Percentiles rank a stretch among this genome's conserved stretches.
Conservation (phyloP, 2,888 invertebrate species). For the Orthosia incerta region DNA sequence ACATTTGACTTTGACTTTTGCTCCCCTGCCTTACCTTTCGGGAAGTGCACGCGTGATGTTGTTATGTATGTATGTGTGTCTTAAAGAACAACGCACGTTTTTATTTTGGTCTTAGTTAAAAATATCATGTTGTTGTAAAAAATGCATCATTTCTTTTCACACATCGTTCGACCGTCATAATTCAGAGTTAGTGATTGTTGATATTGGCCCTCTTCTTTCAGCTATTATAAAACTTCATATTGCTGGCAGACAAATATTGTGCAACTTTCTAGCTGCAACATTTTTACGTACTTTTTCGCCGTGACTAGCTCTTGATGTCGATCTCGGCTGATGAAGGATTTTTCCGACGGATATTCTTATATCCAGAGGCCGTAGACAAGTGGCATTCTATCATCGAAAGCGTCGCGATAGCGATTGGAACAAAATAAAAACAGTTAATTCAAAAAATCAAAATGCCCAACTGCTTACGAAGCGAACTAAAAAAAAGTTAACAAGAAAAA, state of each 20-base stretch:
- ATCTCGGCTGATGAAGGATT: no score
- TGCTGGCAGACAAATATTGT: neutral
- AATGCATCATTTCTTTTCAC: slow-evolving; percentile 10
- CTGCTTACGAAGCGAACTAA: no score
- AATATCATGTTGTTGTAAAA: slow-evolving; percentile 21
- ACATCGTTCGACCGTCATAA: neutral
- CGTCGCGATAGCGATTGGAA: no score
- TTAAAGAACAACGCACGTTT: slow-evolving; percentile 1
- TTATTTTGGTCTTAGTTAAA: slow-evolving; percentile 18
- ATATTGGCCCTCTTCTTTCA: neutral
- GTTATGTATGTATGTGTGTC: neutral
- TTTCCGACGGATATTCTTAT: neutral
- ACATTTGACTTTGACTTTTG: no score
- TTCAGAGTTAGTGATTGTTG: neutral
- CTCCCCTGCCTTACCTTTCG: no score
- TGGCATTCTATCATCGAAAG: no score
- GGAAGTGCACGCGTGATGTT: no score
- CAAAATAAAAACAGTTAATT: no score
- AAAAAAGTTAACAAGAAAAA: no score
- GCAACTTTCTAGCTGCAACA: neutral
- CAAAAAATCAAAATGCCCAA: no score
- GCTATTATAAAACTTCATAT: neutral
- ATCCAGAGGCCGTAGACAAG: neutral
- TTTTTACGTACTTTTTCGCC: neutral
- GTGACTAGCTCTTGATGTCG: no score